Evolutionary conservation across 1,140 invertebrate species (phyloP), one percentile per base, ranked within the genome.

Genomic region (Camponotus pennsylvanicus): DNA sequence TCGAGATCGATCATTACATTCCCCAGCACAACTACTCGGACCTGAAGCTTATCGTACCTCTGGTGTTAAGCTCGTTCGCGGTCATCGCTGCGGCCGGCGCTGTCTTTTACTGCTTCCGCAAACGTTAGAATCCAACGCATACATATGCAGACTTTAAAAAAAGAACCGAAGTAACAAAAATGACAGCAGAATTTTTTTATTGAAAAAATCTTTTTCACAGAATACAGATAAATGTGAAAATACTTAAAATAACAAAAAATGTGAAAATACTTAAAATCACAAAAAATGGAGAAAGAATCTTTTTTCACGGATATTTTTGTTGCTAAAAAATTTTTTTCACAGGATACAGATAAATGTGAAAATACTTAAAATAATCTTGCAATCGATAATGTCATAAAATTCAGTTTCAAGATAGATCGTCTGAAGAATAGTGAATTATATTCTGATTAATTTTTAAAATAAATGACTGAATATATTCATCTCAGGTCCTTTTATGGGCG

Each of bases 21-120:
- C 94, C 95, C 3, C 95, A 94, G 71, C 94, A 95, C 66, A 92
- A 93, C n/a, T 92, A 95, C 66, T 93, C 94, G 49, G 94, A 95
- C 80, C 76, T 95, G 42, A 95, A 95, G 90, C 90, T 95, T 52
- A 94, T 95, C 85, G 90, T 95, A 82, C 95, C 95, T 64, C 91
- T 95, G 84, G 89, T 95, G 70, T 78, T 95, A 57, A 94, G 94
- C 89, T 95, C 94, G 27, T 92, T 94, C 84, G 94, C 94, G 84
- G 92, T 95, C 64, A 94, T 95, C 71, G 93, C 94, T 75, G 94
- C 94, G 55, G 94, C 94, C 34, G 94, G 93, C 63, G 94, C 94
- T n/a, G 93, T 95, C 52, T 95, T 95, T 89, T 95, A 95, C 80
- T 95, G 95, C 88, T 94, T 95, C 85, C 92, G 93, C 87, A 95